phyloP scores from a whole-genome alignment of 2,888 invertebrate species.

The Abscondita cerata region DNA sequence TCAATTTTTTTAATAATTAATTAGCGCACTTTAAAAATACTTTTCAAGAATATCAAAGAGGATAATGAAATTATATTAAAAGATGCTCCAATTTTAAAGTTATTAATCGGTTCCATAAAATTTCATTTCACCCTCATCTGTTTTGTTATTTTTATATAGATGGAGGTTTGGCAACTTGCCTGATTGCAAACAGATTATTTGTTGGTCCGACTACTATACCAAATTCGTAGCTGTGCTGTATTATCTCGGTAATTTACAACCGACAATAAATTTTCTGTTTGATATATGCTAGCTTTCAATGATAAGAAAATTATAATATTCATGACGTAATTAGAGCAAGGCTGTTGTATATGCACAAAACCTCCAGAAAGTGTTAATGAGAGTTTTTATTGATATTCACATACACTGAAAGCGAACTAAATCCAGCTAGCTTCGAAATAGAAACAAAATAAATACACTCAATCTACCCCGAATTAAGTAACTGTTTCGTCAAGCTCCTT shows the following conservation, averaged over 20 bases:
- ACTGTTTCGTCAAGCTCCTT: no score
- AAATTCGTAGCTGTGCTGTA: conserved; percentile 21
- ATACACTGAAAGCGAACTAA: neutral
- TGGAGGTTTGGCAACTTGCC: conserved; percentile 10
- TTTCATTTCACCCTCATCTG: conserved; percentile 13
- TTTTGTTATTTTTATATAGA: conserved; percentile 4
- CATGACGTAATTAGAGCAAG: conserved; percentile 42
- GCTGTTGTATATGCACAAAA: conserved; percentile 39
- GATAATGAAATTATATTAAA: conserved; percentile 31
- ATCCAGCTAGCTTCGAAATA: neutral
- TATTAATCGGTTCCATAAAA: conserved; percentile 5
- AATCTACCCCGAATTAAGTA: no score
- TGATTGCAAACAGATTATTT: conserved; percentile 16
- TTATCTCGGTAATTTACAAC: conserved; percentile 26
- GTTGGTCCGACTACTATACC: conserved; percentile 11
- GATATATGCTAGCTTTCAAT: conserved; percentile 33
- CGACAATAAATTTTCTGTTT: conserved; percentile 27
- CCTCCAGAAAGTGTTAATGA: conserved; percentile 19
- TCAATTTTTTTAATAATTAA: conserved; percentile 28
- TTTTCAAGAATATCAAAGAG: conserved; percentile 27
- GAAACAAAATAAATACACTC: no score
- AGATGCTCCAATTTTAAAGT: conserved; percentile 14
- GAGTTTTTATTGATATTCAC: conserved; percentile 22
- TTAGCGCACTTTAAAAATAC: conserved; percentile 33
- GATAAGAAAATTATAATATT: conserved; percentile 46